Evolutionary conservation across 2,888 invertebrate species (phyloP), one percentile per base, ranked within the genome.

Genomic region (Thereva nobilitata): DNA sequence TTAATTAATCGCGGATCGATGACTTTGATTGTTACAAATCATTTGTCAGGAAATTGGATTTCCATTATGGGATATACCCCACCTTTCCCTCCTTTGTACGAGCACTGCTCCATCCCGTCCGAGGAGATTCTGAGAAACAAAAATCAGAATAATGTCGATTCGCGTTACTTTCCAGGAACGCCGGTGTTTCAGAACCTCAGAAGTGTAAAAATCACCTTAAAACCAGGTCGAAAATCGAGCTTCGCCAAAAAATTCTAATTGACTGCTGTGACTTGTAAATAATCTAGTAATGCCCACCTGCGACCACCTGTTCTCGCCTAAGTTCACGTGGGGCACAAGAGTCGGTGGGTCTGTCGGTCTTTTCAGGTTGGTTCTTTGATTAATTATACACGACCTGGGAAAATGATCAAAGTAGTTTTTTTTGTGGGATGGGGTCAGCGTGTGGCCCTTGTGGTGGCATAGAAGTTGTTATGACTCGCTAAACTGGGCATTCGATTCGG

Each of bases 311-410:
- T 59, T 47, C 47, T 47, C 57, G 47, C 57, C 37, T 47, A 47
- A 47, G 9, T 3, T 59, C 57, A 38, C 45, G 61, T 61, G 38
- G 38, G 35, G 50, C 49, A 41, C 61, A 50, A 61, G 50, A 61
- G 23, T 23, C 23, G 23, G 23, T 23, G 23, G 23, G 23, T 23
- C 23, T 23, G 23, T 23, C 23, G 23, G 23, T 23, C 61, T 50
- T 45, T 41, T 23, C 12, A 40, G 40, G 40, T 23, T 41, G 50
- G 41, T 61, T 61, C 61, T 61, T 61, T 61, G 61, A 61, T 61
- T 61, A 61, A 61, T 61, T 61, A 61, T 23, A 49, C 57, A 50
- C 50, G 50, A 59, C 61, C 61, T 61, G 61, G 49, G 61, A 59
- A 61, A 61, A 50, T 61, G 61, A 41, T 9, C 61, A 61, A 61